Evolutionary conservation across 2,113 vertebrate genomes (phyloP), one percentile per base, ranked within the genome.

Genomic region (Heterotis niloticus): DNA sequence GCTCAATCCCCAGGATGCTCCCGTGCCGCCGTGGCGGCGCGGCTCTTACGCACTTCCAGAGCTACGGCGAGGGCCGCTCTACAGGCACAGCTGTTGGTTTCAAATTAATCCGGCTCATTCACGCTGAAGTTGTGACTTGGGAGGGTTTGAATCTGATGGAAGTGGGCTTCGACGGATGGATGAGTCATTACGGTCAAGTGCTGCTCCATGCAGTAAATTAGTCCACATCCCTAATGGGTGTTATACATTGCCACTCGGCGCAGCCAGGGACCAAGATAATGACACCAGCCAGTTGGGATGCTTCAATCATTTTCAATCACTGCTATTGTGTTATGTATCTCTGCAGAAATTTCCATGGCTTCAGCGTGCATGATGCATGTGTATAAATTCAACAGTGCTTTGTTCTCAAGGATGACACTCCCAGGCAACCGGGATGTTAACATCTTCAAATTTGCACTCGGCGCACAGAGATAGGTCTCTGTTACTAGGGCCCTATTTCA

Each of bases 281-380:
- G 67, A 44, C n/a, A 24, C 20, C 24, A 64, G 52, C 26, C 18
- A 24, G 64, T 76, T 70, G 70, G 14, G 59, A 67, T 34, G 52
- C 76, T 75, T 80, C 59, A 60, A 78, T 83, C 79, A 83, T 24
- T 67, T 56, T 24, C 26, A 77, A 80, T 86, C 85, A 81, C 84
- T 87, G 86, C 85, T 90, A 87, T 76, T 89, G 86, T 83, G 84
- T 86, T 88, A 85, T 84, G 71, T 81, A 84, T 85, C 88, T 64
- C 67, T 68, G 54, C 59, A 26, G 54, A 59, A 34, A 69, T 69
- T 23, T 67, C n/a, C 62, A 67, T 20, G 34, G 34, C 34, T 4
- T 44, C 34, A 44, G 34, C 7, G 34, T 44, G 34, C 34, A 44
- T 4, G 34, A 44, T 44, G n/a, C n/a, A n/a, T n/a, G n/a, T n/a